Percentiles rank a stretch among this genome's conserved stretches.
These are phyloP conservation scores for Xenopus laevis DNA, from an alignment of 2,113 vertebrate genomes.

Conservation along the genomic window DNA sequence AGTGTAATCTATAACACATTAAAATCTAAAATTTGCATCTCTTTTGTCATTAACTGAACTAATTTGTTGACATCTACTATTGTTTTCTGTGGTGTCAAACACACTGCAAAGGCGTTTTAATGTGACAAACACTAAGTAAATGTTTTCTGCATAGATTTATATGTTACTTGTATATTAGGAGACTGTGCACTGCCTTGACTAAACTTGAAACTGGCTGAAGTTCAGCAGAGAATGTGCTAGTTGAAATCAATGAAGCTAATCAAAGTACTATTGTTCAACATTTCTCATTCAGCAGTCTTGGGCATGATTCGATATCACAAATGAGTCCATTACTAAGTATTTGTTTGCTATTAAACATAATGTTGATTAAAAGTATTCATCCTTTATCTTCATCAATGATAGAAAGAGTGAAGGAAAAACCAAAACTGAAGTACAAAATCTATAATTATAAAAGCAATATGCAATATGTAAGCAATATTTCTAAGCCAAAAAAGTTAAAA, in stretches of 20 bases:
- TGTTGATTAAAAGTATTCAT: slow-evolving; percentile 2
- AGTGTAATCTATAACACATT: slow-evolving; percentile 57
- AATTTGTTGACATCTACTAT: slow-evolving; percentile 48
- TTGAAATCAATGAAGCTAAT: slow-evolving; percentile 65
- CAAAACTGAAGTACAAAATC: neutral
- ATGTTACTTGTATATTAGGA: slow-evolving; percentile 40
- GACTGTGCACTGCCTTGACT: slow-evolving; percentile 51
- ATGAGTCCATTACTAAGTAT: slow-evolving; percentile 52
- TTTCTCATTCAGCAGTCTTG: slow-evolving; percentile 55
- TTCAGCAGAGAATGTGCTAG: slow-evolving; percentile 60
- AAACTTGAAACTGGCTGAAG: slow-evolving; percentile 59
- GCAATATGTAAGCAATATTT: no score
- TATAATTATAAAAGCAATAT: no score
- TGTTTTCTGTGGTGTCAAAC: slow-evolving; percentile 44
- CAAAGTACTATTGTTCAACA: slow-evolving; percentile 53
- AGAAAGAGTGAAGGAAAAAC: neutral
- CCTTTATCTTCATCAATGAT: neutral
- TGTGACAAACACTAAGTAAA: slow-evolving; percentile 32
- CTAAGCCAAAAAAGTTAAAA: no score
- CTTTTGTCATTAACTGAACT: slow-evolving; percentile 40
- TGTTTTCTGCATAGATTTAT: slow-evolving; percentile 47
- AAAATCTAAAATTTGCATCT: slow-evolving; percentile 51
- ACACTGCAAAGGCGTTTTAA: slow-evolving; percentile 42
- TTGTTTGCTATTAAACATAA: slow-evolving; percentile 40
- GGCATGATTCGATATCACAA: slow-evolving; percentile 62